Evolutionary conservation across 2,888 invertebrate genomes (phyloP).

Genomic region (Hirtodrosophila duncani): DNA sequence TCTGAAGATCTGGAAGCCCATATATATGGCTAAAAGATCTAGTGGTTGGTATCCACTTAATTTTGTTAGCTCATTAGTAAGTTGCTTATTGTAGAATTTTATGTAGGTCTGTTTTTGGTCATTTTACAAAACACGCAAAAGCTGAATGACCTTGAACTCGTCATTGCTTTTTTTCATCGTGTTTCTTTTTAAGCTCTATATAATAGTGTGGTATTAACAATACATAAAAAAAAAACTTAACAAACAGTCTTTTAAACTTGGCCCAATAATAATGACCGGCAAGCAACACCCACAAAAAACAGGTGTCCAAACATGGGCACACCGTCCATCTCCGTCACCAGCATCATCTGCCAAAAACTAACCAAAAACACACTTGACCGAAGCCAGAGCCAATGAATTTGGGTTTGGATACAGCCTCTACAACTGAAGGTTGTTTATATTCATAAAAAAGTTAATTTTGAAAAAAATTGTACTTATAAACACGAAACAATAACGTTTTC

Average conservation of each 20-base stretch:
- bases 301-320: constrained; percentile 39
- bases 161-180: constrained; percentile 28
- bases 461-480: no score
- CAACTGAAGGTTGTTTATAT: constrained; percentile 57
- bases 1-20: no score
- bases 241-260: constrained; percentile 36
- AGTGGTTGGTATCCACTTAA: no score
- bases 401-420: constrained; percentile 26
- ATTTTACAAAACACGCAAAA: constrained; percentile 33
- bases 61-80: constrained; percentile 29
- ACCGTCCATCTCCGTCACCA: constrained; percentile 28
- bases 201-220: constrained; percentile 51
- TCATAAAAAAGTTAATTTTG: no score
- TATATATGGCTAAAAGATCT: no score
- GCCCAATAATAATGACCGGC: constrained; percentile 32
- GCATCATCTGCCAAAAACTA: constrained; percentile 50
- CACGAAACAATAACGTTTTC: no score
- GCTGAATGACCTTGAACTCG: constrained; percentile 56
- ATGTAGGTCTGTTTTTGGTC: constrained; percentile 20
- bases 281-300: constrained; percentile 60
- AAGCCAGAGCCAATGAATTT: constrained; percentile 6
- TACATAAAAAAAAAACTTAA: constrained; percentile 25
- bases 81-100: constrained; percentile 35
- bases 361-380: constrained; percentile 49
- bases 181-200: constrained; percentile 59